Base-by-base conservation (phyloP, 2,888 invertebrate genomes). In the Nomada goodeniana region DNA sequence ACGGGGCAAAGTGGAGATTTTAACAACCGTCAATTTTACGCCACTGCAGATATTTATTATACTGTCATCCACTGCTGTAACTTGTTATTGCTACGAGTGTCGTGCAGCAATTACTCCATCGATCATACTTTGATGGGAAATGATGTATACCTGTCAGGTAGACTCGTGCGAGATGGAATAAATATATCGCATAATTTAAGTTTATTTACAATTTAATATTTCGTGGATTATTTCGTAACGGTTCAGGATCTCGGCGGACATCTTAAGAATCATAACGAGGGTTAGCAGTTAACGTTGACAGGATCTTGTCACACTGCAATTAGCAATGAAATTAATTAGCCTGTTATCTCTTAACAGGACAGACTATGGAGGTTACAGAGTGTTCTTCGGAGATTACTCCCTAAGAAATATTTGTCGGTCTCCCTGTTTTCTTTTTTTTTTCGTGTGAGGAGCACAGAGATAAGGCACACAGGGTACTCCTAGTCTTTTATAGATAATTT, bases 241-340 rank as follows among this genome's bases (percentile, higher is more conserved):
- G 5, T 1, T 26, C 2, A 13, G 18, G 18, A 20, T 65, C 7
- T 11, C 13, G 2, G 1, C 44, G 36, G 59, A 68, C 53, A 57
- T 70, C 60, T 57, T 53, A 18, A 85, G 76, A 85, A 82, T 77
- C 71, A 87, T 89, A 89, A 90, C 90, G 90, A 92, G 86, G 88
- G 89, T 89, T 88, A 90, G 89, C 90, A 91, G 92, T 92, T 92
- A 92, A 89, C 88, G 90, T 87, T 88, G 90, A 90, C 91, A 89
- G 83, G 86, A 85, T 88, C 87, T 83, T 88, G 86, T 88, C 90
- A 87, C 86, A 88, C 81, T 88, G 90, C 89, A 92, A 92, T 92
- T 92, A 92, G 91, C 89, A 88, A 87, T 84, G 86, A 90, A 92
- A 92, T 92, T 92, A 92, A 92, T 92, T 92, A 92, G 90, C 86